A percentile compares a stretch with the other conserved stretches of the same genome.
phyloP scores from a whole-genome alignment of 2,888 invertebrate species.

The Tenthredo distinguenda region DNA sequence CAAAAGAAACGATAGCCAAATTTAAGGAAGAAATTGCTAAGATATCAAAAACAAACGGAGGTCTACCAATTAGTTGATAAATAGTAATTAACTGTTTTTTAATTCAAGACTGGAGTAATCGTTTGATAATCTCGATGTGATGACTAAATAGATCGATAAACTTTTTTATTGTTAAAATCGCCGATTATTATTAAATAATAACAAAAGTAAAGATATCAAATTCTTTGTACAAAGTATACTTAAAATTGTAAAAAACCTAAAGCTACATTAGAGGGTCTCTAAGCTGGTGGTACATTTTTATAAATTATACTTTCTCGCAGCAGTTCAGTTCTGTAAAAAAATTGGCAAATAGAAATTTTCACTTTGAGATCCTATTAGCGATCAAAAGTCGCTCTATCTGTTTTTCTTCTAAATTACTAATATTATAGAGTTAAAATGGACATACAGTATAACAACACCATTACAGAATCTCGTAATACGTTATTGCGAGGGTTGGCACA shows the following conservation, averaged over 20 bases:
- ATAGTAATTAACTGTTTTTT: background rate
- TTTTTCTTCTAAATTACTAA: background rate
- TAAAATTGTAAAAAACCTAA: conserved; percentile 15
- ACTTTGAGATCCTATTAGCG: background rate
- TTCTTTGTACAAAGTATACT: conserved; percentile 24
- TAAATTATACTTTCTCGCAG: background rate
- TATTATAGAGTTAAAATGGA: background rate
- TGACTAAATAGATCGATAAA: background rate
- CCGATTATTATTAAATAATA: background rate
- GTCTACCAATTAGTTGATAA: conserved; percentile 64
- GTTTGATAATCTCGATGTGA: background rate
- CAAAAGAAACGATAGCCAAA: conserved; percentile 91
- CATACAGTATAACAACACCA: background rate
- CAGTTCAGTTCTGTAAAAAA: background rate
- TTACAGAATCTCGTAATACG: conserved; percentile 18
- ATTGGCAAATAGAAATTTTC: background rate
- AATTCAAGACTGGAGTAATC: background rate
- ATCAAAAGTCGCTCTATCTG: background rate
- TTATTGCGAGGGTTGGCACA: conserved; percentile 57
- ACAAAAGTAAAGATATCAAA: conserved; percentile 42
- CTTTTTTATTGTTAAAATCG: conserved; percentile 8
- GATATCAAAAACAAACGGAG: conserved; percentile 71
- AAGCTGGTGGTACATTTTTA: background rate
- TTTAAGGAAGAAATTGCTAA: conserved; percentile 89
- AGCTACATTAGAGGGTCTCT: background rate